Evolutionary conservation across 2,797 vertebrate genomes (phyloP).

Genomic region (Xiphophorus birchmanni): DNA sequence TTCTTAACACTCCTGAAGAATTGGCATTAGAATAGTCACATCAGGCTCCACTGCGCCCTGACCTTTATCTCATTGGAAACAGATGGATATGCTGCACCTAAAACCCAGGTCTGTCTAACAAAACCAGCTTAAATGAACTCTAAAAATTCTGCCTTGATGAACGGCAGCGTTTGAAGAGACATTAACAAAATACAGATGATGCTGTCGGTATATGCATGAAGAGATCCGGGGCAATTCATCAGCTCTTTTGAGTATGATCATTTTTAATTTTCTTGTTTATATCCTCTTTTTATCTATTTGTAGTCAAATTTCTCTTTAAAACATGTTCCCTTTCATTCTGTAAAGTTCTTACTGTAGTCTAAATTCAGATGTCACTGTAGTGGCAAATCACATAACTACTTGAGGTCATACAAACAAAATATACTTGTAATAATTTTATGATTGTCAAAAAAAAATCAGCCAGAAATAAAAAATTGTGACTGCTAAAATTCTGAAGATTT

Average conservation of each 20-base stretch:
- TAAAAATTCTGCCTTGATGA: background rate
- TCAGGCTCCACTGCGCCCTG: background rate
- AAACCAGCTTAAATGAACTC: background rate
- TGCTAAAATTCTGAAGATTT: background rate
- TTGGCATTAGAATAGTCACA: background rate
- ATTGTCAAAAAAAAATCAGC: background rate
- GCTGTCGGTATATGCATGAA: background rate
- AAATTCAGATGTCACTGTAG: background rate
- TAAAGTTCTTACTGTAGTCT: background rate
- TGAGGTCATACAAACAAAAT: background rate
- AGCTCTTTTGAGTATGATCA: background rate
- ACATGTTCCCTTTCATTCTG: background rate
- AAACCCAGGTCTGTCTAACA: background rate
- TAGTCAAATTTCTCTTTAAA: background rate
- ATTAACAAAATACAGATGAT: background rate
- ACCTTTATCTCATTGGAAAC: background rate
- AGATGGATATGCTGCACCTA: background rate
- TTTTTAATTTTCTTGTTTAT: background rate
- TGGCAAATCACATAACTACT: background rate
- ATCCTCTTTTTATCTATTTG: background rate
- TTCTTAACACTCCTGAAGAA: background rate
- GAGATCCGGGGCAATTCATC: too few species aligned
- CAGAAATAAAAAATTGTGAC: background rate
- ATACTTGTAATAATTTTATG: background rate
- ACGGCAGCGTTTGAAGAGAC: too few species aligned